phyloP scores from a whole-genome alignment of 1,140 invertebrate species.

The Spodoptera frugiperda region DNA sequence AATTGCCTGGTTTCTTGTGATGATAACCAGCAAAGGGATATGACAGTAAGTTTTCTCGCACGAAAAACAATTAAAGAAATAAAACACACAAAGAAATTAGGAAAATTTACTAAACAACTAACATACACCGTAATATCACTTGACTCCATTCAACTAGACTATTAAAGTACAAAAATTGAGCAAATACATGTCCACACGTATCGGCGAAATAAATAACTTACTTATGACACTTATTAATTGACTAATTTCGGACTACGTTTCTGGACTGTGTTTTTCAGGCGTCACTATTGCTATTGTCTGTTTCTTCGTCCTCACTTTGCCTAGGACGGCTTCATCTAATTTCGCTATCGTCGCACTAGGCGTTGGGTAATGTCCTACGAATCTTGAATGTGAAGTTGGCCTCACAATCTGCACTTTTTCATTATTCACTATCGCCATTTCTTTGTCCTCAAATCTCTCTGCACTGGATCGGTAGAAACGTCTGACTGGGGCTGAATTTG shows the following conservation, averaged over 20 bases:
- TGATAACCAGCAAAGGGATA: too few species aligned
- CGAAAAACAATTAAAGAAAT: conserved; percentile 49
- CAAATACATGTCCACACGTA: conserved; percentile 73
- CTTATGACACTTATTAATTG: conserved; percentile 67
- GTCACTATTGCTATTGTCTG: conserved; percentile 63
- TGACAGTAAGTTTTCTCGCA: too few species aligned
- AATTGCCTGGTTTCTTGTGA: too few species aligned
- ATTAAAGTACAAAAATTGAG: conserved; percentile 75
- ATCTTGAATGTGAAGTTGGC: conserved; percentile 62
- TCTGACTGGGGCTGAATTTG: conserved; percentile 64
- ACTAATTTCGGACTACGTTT: conserved; percentile 76
- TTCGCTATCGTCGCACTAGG: conserved; percentile 67
- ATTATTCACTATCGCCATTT: conserved; percentile 72
- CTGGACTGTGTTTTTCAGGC: conserved; percentile 61
- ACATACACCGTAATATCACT: conserved; percentile 86
- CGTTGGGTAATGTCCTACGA: conserved; percentile 67
- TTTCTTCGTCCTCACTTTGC: conserved; percentile 66
- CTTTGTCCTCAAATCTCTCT: conserved; percentile 67
- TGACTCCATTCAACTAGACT: conserved; percentile 81
- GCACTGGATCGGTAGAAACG: conserved; percentile 79
- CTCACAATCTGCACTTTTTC: conserved; percentile 77
- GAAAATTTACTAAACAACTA: conserved; percentile 80
- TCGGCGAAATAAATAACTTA: conserved; percentile 81
- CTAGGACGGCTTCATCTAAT: conserved; percentile 73
- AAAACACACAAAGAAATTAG: conserved; percentile 62